Percentiles rank a stretch among this genome's conserved stretches.
These are phyloP conservation scores for Pharmacophagus antenor DNA, from an alignment of 2,888 invertebrate genomes.

Conservation along the genomic window DNA sequence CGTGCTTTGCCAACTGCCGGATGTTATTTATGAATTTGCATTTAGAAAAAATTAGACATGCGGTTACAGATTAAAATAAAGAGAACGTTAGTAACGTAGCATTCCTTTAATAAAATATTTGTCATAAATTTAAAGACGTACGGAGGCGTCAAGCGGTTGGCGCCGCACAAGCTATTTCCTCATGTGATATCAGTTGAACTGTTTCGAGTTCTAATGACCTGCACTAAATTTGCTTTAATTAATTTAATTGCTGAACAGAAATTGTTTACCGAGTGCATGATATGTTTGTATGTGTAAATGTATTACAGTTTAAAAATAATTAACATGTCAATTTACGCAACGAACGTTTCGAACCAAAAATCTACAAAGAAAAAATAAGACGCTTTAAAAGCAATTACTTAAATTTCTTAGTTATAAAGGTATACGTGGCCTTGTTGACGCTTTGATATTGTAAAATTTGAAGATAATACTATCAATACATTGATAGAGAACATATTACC, in stretches of 20 bases:
- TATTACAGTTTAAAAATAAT: too few species aligned
- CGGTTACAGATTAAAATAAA: background rate
- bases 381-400: background rate
- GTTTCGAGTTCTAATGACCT: slow-evolving; percentile 9
- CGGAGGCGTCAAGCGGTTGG: slow-evolving; percentile 13
- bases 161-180: slow-evolving; percentile 4
- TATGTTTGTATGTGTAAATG: too few species aligned
- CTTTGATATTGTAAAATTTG: background rate
- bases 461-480: background rate
- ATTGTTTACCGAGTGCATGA: too few species aligned
- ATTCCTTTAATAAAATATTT: slow-evolving; percentile 9
- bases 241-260: too few species aligned
- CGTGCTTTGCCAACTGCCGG: slow-evolving; percentile 17
- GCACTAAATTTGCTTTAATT: background rate
- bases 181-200: slow-evolving; percentile 13
- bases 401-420: background rate
- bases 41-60: background rate
- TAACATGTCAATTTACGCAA: too few species aligned
- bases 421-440: background rate
- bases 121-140: slow-evolving; percentile 4
- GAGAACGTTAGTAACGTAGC: background rate
- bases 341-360: too few species aligned
- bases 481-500: background rate
- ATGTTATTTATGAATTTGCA: slow-evolving; percentile 12
- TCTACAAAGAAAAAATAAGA: background rate